Conservation (phyloP, 2,797 vertebrate genomes). For the Zenarchopterus dispar region DNA sequence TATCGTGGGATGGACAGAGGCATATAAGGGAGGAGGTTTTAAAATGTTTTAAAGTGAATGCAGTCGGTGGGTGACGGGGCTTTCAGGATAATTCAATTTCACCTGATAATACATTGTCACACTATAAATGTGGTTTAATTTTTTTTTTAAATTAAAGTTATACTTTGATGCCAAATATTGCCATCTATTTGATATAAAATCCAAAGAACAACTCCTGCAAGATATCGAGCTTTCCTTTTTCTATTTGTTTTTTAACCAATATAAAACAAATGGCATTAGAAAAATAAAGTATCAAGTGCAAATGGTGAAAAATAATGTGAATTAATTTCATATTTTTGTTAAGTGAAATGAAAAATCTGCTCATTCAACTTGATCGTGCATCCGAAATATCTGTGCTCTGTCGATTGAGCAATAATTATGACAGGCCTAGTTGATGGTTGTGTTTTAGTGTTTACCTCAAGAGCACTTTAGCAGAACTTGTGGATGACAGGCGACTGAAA, state of each 20-base stretch:
- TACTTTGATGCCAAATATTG: no score
- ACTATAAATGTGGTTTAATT: no score
- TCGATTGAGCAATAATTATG: neutral
- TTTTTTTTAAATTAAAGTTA: no score
- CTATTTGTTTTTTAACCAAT: neutral
- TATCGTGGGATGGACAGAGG: conserved; percentile 14
- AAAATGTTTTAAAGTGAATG: no score
- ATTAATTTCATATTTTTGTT: neutral
- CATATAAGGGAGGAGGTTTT: neutral
- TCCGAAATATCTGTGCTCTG: neutral
- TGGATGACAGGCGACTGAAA: conserved; percentile 10
- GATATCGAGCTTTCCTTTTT: neutral
- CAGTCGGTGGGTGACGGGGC: no score
- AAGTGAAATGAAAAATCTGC: neutral
- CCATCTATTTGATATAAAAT: neutral
- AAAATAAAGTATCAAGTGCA: no score
- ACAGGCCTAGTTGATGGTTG: neutral
- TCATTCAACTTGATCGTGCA: neutral
- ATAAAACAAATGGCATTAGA: neutral
- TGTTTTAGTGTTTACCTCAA: conserved; percentile 15
- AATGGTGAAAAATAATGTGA: neutral
- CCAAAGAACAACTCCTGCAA: neutral
- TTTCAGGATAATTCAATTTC: neutral
- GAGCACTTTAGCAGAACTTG: conserved; percentile 5
- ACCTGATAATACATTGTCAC: neutral